Evolutionary conservation across 1,140 invertebrate genomes (phyloP).

Genomic region (Drosophila ohnishii): DNA sequence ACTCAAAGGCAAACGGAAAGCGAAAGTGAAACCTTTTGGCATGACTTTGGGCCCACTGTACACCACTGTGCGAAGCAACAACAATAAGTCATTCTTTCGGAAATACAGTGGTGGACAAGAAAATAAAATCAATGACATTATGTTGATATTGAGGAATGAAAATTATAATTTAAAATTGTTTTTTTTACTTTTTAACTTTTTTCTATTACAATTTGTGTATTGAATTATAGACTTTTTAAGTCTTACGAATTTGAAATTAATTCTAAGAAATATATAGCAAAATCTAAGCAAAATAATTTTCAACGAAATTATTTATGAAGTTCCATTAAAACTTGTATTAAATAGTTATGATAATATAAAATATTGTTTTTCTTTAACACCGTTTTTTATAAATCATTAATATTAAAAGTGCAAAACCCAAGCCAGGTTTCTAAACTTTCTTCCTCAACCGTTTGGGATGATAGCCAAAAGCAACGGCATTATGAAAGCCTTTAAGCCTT

Average conservation of each 20-base stretch:
- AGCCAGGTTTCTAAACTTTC: neutral
- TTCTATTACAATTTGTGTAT: neutral
- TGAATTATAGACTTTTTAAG: too few relatives aligned
- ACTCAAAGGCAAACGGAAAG: slow-evolving; percentile 55
- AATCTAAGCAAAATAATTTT: neutral
- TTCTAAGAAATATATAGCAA: neutral
- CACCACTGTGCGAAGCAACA: slow-evolving; percentile 37
- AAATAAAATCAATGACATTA: neutral
- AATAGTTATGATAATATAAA: too few relatives aligned
- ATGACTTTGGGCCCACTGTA: slow-evolving; percentile 67
- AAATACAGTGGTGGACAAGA: slow-evolving; percentile 9
- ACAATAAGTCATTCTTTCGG: slow-evolving; percentile 51
- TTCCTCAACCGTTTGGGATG: slow-evolving; percentile 5
- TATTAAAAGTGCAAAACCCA: neutral
- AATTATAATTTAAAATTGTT: neutral
- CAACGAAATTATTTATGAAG: too few relatives aligned
- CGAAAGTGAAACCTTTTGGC: slow-evolving; percentile 81
- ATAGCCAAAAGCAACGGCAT: slow-evolving; percentile 32
- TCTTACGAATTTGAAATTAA: too few relatives aligned
- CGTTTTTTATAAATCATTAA: too few relatives aligned
- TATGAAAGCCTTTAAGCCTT: slow-evolving; percentile 57
- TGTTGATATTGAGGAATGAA: neutral
- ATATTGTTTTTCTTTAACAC: too few relatives aligned
- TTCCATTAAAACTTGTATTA: too few relatives aligned
- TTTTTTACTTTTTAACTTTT: neutral